Evolutionary conservation across 2,797 vertebrate species (phyloP).

Genomic region (Stomatorhinus walkeri): DNA sequence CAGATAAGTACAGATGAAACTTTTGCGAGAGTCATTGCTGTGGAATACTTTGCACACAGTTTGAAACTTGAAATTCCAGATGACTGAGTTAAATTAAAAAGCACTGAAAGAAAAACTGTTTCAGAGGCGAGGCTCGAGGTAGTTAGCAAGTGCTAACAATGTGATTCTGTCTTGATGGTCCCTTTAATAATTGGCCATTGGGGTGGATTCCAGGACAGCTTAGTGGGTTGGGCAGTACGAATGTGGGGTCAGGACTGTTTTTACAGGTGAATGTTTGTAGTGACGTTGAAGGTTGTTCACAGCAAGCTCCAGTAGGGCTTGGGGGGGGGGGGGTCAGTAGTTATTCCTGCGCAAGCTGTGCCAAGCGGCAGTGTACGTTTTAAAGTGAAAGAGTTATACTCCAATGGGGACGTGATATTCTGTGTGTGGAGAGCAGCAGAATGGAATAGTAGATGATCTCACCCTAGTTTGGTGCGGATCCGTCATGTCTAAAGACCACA

Average conservation of each 20-base stretch:
- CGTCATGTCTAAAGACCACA: neutral
- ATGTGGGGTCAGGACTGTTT: conserved; percentile 6
- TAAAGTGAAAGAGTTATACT: neutral
- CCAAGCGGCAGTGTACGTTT: neutral
- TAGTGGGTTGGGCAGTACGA: neutral
- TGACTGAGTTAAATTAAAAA: neutral
- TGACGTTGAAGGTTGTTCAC: neutral
- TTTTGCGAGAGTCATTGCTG: neutral
- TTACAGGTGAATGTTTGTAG: conserved; percentile 9
- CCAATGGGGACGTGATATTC: neutral
- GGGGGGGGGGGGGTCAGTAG: neutral
- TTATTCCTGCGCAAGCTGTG: neutral
- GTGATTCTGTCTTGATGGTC: neutral
- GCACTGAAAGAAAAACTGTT: neutral
- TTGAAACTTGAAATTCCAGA: neutral
- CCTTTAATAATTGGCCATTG: neutral
- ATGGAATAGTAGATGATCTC: neutral
- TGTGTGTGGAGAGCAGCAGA: neutral
- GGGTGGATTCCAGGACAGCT: neutral
- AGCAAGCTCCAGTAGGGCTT: neutral
- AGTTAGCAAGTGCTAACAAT: neutral
- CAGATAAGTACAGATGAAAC: neutral
- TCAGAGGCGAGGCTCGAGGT: neutral
- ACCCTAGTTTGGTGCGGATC: neutral
- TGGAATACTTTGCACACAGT: neutral